These are phyloP conservation scores for Temnothorax unifasciatus DNA, from an alignment of 2,888 invertebrate species.

Conservation along the genomic window DNA sequence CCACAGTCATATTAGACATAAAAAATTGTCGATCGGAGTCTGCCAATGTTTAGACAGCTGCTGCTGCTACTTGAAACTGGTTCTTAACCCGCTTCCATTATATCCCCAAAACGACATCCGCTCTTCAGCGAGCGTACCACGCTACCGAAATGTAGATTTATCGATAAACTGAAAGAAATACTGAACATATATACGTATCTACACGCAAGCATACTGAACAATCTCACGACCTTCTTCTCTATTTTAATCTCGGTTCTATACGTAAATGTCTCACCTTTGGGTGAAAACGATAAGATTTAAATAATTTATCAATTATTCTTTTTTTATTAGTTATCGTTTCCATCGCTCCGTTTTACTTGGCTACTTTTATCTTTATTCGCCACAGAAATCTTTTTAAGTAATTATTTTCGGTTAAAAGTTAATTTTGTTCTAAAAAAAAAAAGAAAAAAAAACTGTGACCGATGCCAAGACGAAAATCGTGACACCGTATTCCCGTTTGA, in stretches of 20 bases:
- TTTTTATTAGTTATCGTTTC: background rate
- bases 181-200: too few species aligned
- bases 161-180: slow-evolving; percentile 33
- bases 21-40: slow-evolving; percentile 70
- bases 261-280: background rate
- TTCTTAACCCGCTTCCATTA: slow-evolving; percentile 63
- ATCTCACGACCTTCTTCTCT: background rate
- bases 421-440: background rate
- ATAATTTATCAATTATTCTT: background rate
- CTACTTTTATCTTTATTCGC: background rate
- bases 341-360: background rate
- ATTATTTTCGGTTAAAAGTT: slow-evolving; percentile 1
- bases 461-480: slow-evolving; percentile 7
- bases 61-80: slow-evolving; percentile 70
- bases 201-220: background rate
- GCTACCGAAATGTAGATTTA: slow-evolving; percentile 44
- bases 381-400: background rate
- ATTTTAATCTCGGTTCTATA: background rate
- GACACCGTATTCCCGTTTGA: background rate
- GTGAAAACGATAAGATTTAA: background rate
- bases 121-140: slow-evolving; percentile 32
- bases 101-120: slow-evolving; percentile 70
- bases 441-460: background rate
- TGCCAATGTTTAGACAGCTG: slow-evolving; percentile 75
- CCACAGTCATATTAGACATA: background rate